Evolutionary conservation across 35 echinoderm and acorn worm species (phyloP).

Genomic region (Eucidaris tribuloides): DNA sequence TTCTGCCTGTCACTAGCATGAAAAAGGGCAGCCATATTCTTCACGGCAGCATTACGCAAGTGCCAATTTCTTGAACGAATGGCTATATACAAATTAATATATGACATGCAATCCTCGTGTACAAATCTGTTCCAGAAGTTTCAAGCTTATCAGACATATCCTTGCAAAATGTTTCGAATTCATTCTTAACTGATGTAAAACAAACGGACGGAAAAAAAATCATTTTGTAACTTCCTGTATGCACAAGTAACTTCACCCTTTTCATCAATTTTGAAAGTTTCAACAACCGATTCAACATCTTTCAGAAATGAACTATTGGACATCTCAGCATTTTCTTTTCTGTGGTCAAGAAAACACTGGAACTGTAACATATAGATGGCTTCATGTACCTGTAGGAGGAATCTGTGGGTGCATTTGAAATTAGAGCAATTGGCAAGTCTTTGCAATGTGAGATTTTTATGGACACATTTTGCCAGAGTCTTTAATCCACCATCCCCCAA

Average conservation of each 20-base stretch:
- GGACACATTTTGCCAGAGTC: slow-evolving; percentile 1
- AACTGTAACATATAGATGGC: too few species aligned
- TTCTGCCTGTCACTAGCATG: slow-evolving; percentile 41
- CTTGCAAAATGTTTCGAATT: slow-evolving; percentile 11
- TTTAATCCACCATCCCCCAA: slow-evolving; percentile 62
- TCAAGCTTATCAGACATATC: slow-evolving; percentile 28
- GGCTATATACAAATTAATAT: slow-evolving; percentile 35
- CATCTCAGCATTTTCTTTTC: neutral
- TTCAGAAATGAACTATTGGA: neutral
- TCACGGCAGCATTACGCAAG: neutral
- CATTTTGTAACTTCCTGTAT: neutral
- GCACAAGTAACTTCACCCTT: neutral
- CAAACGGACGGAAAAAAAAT: neutral
- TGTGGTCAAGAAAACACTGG: slow-evolving; percentile 10
- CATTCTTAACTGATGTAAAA: neutral
- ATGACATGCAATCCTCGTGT: slow-evolving; percentile 7
- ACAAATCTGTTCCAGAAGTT: slow-evolving; percentile 58
- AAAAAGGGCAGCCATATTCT: slow-evolving; percentile 7
- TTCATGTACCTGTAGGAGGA: slow-evolving; percentile 12
- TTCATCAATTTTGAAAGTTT: neutral
- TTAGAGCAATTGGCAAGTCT: neutral
- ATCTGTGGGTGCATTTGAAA: slow-evolving; percentile 39
- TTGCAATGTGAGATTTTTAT: neutral
- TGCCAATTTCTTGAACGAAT: slow-evolving; percentile 18
- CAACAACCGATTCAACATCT: neutral